Evolutionary conservation across 2,797 vertebrate genomes (phyloP), one percentile per base, ranked within the genome.

Genomic region (Chromis chromis): DNA sequence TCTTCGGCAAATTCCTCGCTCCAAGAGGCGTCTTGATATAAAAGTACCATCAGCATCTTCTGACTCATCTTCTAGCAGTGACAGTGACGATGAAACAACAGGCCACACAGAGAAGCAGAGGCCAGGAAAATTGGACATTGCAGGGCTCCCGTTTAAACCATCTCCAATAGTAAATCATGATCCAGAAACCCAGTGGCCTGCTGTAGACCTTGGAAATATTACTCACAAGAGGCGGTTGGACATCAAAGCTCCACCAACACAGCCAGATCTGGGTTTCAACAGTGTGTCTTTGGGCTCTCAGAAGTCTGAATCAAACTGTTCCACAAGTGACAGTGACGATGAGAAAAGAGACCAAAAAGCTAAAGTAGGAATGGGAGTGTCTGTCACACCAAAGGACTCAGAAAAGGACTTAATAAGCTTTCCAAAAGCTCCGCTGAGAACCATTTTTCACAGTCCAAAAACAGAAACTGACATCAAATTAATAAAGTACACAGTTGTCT

Each of bases 241-340:
- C 60, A 62, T 87, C 44, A 83, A 82, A 56, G 64, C 33, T 4
- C 11, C 4, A 50, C 11, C 16, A 54, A 42, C 17, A 85, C 27
- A 62, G 6, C 27, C 55, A 27, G 44, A 68, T 36, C 6, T 4
- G 4, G 21, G 6, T 64, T 14, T 33, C 19, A 69, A 42, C 27
- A 24, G 14, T 6, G 40, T 46, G 8, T 31, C 50, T 52, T 55
- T 22, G 14, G 46, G 44, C 17, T 62, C 46, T 56, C 27, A 2
- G 65, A 27, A 69, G 24, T 44, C 71, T 61, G 64, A 69, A 50
- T 84, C 62, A 70, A 62, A 31, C 42, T 86, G 74, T 46, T 84
- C 85, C 13, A 79, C 17, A 19, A 90, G 81, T 63, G 79, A 89
- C 2, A 87, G 79, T 74, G 90, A 91, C 0, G 50, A 79, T 46